These are phyloP conservation scores for Euphydryas editha DNA, from an alignment of 2,888 invertebrate genomes.

Conservation along the genomic window DNA sequence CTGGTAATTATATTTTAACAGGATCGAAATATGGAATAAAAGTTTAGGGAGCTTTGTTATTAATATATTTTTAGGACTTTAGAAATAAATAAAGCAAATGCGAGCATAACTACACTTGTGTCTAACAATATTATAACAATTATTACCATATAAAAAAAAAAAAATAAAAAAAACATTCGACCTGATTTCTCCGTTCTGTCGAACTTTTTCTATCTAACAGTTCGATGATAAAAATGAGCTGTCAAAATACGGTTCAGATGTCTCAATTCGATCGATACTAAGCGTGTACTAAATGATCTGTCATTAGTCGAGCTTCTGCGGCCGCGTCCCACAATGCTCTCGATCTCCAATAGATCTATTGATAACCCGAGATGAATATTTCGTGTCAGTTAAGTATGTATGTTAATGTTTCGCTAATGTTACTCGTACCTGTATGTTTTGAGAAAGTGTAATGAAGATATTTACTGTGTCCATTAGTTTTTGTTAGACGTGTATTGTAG, in stretches of 20 bases:
- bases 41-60: no score
- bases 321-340: constrained; percentile 53
- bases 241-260: constrained; percentile 57
- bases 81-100: no score
- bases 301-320: constrained; percentile 60
- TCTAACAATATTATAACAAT: no score
- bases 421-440: constrained; percentile 30
- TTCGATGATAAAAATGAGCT: constrained; percentile 55
- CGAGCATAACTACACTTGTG: no score
- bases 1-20: no score
- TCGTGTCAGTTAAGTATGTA: constrained; percentile 40
- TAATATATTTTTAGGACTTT: no score
- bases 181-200: no score
- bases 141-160: no score
- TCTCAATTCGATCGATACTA: constrained; percentile 60
- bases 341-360: constrained; percentile 57
- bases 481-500: not conserved
- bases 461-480: constrained; percentile 17
- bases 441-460: constrained; percentile 35
- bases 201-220: constrained; percentile 46
- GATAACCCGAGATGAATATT: constrained; percentile 40
- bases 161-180: no score
- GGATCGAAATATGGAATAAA: no score
- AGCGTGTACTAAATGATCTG: constrained; percentile 64
- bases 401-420: constrained; percentile 40